Evolutionary conservation across 2,797 vertebrate species (phyloP).

Genomic region (Ptychobarbus kaznakovi): DNA sequence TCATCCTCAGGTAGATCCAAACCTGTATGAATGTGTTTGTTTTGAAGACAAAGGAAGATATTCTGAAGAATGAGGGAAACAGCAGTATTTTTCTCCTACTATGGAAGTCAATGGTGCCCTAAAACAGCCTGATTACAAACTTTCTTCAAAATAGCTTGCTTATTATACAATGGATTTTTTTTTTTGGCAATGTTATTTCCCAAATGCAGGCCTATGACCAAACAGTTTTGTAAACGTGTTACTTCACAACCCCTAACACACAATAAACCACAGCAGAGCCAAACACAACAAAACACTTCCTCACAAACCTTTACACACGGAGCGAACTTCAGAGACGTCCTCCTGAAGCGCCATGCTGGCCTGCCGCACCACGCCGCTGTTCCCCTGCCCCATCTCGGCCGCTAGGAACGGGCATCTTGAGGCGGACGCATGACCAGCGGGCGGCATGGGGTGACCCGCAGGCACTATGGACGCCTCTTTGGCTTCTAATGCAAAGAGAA

Average conservation of each 20-base stretch:
- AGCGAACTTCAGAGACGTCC: constrained; percentile 92
- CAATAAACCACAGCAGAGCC: neutral
- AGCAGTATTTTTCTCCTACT: too few species aligned
- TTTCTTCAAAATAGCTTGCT: too few species aligned
- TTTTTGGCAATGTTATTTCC: too few species aligned
- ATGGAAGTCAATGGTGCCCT: too few species aligned
- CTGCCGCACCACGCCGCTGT: constrained; percentile 89
- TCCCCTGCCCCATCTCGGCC: constrained; percentile 90
- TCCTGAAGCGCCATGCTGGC: constrained; percentile 92
- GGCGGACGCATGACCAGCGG: constrained; percentile 74
- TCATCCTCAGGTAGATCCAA: too few species aligned
- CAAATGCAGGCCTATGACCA: neutral
- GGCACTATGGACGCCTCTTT: constrained; percentile 70
- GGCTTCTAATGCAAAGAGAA: constrained; percentile 56
- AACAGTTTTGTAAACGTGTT: neutral
- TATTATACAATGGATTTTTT: too few species aligned
- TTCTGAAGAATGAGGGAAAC: too few species aligned
- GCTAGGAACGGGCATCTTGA: constrained; percentile 96
- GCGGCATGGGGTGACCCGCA: constrained; percentile 72
- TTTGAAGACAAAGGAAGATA: too few species aligned
- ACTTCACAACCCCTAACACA: neutral
- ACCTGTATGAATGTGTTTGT: too few species aligned
- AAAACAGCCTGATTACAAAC: too few species aligned
- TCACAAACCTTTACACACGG: constrained; percentile 83
- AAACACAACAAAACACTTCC: constrained; percentile 11